Percentiles rank a stretch among this genome's conserved stretches.
Conservation (phyloP, 2,888 invertebrate species). For the Unio pictorum region DNA sequence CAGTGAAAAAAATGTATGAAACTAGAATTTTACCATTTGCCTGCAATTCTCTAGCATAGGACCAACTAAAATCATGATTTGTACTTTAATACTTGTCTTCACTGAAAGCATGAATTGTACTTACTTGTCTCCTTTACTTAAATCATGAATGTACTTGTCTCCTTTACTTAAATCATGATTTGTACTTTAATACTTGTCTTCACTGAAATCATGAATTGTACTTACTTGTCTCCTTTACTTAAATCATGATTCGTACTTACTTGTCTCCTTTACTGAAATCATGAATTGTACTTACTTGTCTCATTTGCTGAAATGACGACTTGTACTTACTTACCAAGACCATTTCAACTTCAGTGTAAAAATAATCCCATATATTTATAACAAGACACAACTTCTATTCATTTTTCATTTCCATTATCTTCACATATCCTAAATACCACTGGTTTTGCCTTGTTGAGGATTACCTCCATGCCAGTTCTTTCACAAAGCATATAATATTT, state of each 20-base stretch:
- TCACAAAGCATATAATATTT: no score
- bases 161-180: neutral
- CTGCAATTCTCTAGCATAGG: neutral
- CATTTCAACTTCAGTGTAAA: no score
- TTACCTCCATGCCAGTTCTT: no score
- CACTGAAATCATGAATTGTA: neutral
- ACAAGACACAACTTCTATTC: no score
- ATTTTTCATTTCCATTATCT: no score
- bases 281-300: no score
- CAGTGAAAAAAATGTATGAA: neutral
- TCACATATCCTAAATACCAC: no score
- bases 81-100: neutral
- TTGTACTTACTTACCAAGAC: no score
- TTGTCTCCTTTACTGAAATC: neutral
- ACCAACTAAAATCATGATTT: neutral
- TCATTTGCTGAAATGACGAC: neutral
- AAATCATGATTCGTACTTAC: neutral
- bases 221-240: neutral
- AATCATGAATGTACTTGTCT: neutral
- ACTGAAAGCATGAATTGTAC: neutral
- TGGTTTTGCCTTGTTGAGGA: no score
- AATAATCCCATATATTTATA: no score
- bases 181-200: no score
- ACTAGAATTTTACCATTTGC: neutral
- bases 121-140: no score